These are phyloP conservation scores for Silurus glanis DNA, from an alignment of 2,113 vertebrate species.

Conservation along the genomic window DNA sequence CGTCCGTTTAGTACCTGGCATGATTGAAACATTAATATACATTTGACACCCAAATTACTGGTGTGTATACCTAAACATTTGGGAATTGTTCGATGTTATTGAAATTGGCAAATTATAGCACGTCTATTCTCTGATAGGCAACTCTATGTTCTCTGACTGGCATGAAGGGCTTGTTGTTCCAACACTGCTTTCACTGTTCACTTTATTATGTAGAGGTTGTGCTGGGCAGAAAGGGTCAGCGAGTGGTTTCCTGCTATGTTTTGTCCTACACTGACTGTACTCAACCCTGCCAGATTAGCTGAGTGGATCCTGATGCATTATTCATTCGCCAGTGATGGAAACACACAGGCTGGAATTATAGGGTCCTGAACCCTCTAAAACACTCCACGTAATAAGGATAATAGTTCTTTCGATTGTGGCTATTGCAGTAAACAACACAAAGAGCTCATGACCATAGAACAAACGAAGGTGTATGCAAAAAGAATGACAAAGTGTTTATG, in stretches of 20 bases:
- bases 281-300: conserved; percentile 44
- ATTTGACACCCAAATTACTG: background rate
- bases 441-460: conserved; percentile 2
- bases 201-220: conserved; percentile 41
- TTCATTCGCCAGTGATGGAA: conserved; percentile 59
- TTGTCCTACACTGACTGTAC: conserved; percentile 56
- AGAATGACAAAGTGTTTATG: background rate
- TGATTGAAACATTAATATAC: background rate
- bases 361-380: conserved; percentile 39
- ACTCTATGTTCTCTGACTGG: conserved; percentile 4
- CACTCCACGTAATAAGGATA: conserved; percentile 53
- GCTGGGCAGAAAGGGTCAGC: conserved; percentile 48
- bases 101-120: background rate
- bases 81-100: too few species aligned
- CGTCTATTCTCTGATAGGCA: background rate
- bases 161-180: conserved; percentile 15
- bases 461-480: background rate
- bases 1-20: background rate
- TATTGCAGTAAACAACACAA: conserved; percentile 35
- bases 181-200: conserved; percentile 39
- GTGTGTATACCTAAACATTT: background rate
- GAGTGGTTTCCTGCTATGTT: conserved; percentile 54
- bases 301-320: conserved; percentile 55
- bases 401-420: conserved; percentile 40
- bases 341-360: conserved; percentile 42